Evolutionary conservation across 2,113 vertebrate species (phyloP), one percentile per base, ranked within the genome.

Genomic region (Terrapene triunguis): DNA sequence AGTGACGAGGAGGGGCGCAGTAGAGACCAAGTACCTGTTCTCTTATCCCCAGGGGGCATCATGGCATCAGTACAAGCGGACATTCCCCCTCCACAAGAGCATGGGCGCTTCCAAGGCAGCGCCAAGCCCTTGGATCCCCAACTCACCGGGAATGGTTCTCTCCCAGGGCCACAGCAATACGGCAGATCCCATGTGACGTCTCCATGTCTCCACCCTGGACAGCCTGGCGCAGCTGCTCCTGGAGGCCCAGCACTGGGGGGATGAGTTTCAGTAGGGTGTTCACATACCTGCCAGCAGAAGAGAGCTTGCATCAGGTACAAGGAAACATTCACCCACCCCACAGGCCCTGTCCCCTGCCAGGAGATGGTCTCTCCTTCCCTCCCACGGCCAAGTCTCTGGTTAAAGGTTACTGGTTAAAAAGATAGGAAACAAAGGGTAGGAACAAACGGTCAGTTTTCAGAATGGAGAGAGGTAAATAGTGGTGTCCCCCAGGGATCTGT

Each of bases 151-250:
- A 99, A 92, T 99, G 99, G 98, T 99, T 99, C 96, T 99, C 99
- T 93, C 99, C 99, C 81, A 99, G 80, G 54, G 99, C 99, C 94
- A 99, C 99, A 4, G 99, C 99, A 0, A 99, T 99, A 80, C 99
- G 99, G 97, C 99, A 99, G 98, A 99, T 99, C 57, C 99, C 99
- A 0, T 99, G 99, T 0, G 99, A 99, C 0, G 99, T 99, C 98
- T 99, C 99, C 99, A 99, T 99, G 98, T 99, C 99, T 96, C 99
- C 99, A 5, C 98, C 99, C 98, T 99, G 99, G 51, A 99, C 99
- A 0, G 99, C 99, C 94, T 99, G 99, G 94, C 99, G 98, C 87
- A 99, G 98, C 97, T 99, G 99, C 51, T 99, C 99, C 94, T 99
- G 99, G 27, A 99, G 98, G 87, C 99, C 99, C 97, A 99, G 98